phyloP scores from a whole-genome alignment of 2,888 invertebrate species.

The Chaetogeoica ovagalla region DNA sequence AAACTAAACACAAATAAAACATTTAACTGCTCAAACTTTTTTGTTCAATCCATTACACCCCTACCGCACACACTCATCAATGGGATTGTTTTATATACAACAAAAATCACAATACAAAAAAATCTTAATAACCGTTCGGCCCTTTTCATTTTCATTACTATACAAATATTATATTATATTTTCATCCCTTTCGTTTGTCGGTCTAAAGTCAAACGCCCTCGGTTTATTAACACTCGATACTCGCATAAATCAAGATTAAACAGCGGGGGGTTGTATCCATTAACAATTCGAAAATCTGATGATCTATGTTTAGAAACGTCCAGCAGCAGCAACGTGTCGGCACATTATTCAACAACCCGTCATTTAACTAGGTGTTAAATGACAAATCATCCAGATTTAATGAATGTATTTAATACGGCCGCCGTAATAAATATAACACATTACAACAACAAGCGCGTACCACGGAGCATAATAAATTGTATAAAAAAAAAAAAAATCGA shows the following conservation, averaged over 20 bases:
- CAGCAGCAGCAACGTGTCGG: neutral
- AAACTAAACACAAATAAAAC: conserved; percentile 3
- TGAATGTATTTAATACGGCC: neutral
- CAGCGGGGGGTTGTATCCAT: neutral
- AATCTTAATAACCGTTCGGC: neutral
- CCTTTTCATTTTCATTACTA: conserved; percentile 9
- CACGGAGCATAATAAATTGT: neutral
- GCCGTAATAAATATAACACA: neutral
- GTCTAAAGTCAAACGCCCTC: conserved; percentile 8
- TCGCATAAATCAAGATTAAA: conserved; percentile 2
- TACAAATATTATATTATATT: neutral
- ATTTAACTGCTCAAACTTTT: neutral
- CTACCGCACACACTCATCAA: too few relatives aligned
- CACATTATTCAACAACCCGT: neutral
- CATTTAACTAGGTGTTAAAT: conserved; percentile 1
- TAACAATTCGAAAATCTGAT: conserved; percentile 12
- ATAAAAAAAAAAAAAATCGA: too few relatives aligned
- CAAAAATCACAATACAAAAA: neutral
- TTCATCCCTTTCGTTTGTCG: neutral
- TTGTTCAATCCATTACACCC: neutral
- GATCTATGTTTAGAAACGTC: conserved; percentile 11
- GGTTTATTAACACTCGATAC: neutral
- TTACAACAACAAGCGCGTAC: neutral
- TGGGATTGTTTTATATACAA: neutral
- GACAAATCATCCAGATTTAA: conserved; percentile 5